phyloP scores from a whole-genome alignment of 2,888 invertebrate species.

The Malacosoma neustria region DNA sequence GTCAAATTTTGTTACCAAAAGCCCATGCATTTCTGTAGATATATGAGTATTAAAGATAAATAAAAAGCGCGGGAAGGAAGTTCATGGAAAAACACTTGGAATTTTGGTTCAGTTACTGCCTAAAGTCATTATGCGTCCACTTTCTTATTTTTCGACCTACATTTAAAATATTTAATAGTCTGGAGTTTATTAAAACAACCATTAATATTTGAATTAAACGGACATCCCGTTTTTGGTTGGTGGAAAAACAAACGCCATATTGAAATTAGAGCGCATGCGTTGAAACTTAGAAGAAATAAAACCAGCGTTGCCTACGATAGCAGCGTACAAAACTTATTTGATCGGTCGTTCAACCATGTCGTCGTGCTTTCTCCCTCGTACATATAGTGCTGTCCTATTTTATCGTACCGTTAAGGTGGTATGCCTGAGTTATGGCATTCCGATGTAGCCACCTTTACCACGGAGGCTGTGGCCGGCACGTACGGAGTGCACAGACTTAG shows the following conservation, averaged over 20 bases:
- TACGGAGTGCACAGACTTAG: constrained; percentile 22
- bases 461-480: constrained; percentile 51
- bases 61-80: no score
- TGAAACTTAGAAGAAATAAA: constrained; percentile 63
- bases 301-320: constrained; percentile 63
- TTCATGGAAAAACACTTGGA: no score
- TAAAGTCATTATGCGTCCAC: no score
- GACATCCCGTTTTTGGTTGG: constrained; percentile 1
- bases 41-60: no score
- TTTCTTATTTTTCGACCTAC: no score
- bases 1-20: no score
- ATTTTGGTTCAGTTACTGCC: no score
- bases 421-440: constrained; percentile 71
- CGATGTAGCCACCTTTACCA: constrained; percentile 61
- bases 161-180: no score
- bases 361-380: constrained; percentile 33
- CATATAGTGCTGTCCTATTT: constrained; percentile 40
- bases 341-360: constrained; percentile 74
- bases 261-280: constrained; percentile 46
- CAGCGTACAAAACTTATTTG: constrained; percentile 70
- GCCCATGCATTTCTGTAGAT: no score
- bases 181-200: no score
- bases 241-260: constrained; percentile 46
- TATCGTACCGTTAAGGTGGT: constrained; percentile 68
- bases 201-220: neutral